Conservation (phyloP, 2,113 vertebrate species). For the Mormoops blainvillei region DNA sequence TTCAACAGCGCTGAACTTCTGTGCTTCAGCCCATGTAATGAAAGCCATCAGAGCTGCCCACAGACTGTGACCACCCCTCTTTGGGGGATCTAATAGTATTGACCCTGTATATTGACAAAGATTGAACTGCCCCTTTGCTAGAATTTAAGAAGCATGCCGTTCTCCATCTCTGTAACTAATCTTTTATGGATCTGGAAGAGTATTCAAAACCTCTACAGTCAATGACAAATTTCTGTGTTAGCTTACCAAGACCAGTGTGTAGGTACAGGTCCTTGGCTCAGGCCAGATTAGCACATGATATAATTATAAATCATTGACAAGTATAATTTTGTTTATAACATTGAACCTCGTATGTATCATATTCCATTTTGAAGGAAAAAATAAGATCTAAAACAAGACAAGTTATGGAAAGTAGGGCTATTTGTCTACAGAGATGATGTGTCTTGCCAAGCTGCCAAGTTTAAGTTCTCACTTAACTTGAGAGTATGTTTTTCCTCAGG, state of each 20-base stretch:
- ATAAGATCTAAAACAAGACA: not conserved
- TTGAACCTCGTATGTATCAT: not conserved
- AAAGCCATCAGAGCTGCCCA: not conserved
- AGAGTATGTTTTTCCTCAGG: not conserved
- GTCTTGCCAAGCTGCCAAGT: not conserved
- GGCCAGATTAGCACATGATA: not conserved
- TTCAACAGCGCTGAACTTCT: slow-evolving; percentile 40
- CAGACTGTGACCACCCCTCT: not conserved
- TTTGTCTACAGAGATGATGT: not conserved
- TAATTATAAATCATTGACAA: not conserved
- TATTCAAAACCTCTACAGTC: not conserved
- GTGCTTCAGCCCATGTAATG: not conserved
- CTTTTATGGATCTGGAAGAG: not conserved
- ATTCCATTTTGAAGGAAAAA: not conserved
- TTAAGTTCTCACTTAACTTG: not conserved
- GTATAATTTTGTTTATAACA: not conserved
- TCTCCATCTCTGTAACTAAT: not conserved
- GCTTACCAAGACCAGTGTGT: not conserved
- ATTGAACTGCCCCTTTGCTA: slow-evolving; percentile 1
- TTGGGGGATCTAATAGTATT: not conserved
- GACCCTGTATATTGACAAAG: not conserved
- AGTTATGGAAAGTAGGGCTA: not conserved
- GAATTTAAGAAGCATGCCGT: not conserved
- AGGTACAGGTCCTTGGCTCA: not conserved
- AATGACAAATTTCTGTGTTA: not conserved